Conservation (phyloP, 1,140 invertebrate genomes). For the Colletes latitarsis region DNA sequence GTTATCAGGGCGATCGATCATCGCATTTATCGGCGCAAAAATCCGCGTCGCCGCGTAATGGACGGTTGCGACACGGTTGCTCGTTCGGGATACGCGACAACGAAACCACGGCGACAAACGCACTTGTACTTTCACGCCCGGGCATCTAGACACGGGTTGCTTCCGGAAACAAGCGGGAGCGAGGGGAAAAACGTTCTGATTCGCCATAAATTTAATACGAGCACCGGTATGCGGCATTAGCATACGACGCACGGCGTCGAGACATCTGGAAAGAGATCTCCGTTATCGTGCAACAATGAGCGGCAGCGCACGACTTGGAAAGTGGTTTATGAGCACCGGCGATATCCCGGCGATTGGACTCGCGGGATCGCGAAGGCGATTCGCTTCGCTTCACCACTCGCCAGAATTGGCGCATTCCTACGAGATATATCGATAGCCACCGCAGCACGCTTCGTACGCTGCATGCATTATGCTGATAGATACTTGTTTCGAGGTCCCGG, state of each 20-base stretch:
- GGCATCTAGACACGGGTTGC: background rate
- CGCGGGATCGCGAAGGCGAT: constrained; percentile 19
- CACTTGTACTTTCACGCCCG: constrained; percentile 45
- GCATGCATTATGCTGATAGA: constrained; percentile 31
- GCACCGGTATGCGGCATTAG: constrained; percentile 27
- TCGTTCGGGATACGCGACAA: constrained; percentile 8
- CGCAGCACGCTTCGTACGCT: background rate
- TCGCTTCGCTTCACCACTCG: constrained; percentile 40
- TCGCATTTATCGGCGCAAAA: constrained; percentile 20
- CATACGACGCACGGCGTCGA: constrained; percentile 29
- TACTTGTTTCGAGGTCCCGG: constrained; percentile 37
- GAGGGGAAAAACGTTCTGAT: constrained; percentile 25
- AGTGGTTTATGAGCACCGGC: constrained; percentile 44
- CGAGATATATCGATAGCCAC: constrained; percentile 34
- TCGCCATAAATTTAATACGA: constrained; percentile 27
- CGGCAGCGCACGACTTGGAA: constrained; percentile 45
- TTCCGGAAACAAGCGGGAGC: constrained; percentile 19
- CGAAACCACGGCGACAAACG: constrained; percentile 35
- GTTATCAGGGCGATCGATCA: constrained; percentile 35
- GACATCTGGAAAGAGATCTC: constrained; percentile 32
- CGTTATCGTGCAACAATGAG: constrained; percentile 50
- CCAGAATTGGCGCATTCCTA: constrained; percentile 48
- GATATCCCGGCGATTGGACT: constrained; percentile 32
- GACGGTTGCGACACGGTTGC: constrained; percentile 8
- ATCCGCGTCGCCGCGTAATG: background rate